Base-by-base conservation (phyloP, 2,888 invertebrate species). In the Galerucella pusilla region DNA sequence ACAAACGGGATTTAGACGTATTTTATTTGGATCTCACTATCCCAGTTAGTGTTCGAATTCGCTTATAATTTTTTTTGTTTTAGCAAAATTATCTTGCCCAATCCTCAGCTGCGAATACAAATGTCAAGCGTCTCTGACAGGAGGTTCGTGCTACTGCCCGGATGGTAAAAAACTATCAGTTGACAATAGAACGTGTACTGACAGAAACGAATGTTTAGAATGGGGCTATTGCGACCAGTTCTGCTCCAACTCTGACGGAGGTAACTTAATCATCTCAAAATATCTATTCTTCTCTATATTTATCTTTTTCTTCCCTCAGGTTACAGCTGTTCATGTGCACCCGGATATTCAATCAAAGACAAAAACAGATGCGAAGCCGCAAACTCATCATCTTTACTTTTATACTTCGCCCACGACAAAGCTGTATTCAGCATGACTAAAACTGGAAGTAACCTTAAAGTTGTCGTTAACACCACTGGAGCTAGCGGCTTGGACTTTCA, bases 211-310 rank as follows among this genome's bases (percentile, higher is more conserved):
- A 88, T 97, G 97, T 87, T 87, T 90, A 64, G 96, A 96, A 88
- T 97, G 96, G 96, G 96, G 96, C 59, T 95, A 92, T 87, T 99
- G 99, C 87, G 97, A 98, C 85, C 99, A 99, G 88, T 90, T 94
- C 46, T 99, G 99, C 87, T 91, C 92, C 75, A 98, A 99, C 87
- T 93, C 93, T 0, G 94, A 93, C 1, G 97, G 94, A 59, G 92
- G 63, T 59, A 59, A 59, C 9, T 49, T 49, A 14, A 59, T 6
- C 35, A 42, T 42, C 35, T 42, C 35, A 42, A 42, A 42, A 1
- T 42, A 42, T 42, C 35, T 9, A 42, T 42, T 42, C 20, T 20
- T 20, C 20, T 42, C 7, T 7, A 4, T 59, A 10, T 59, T 25
- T n/a, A 59, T 16, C 5, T 59, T 16, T 59, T 35, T 28, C 7